These are phyloP conservation scores for Phrynosoma blainvillii DNA, from an alignment of 2,113 vertebrate species.

Conservation along the genomic window DNA sequence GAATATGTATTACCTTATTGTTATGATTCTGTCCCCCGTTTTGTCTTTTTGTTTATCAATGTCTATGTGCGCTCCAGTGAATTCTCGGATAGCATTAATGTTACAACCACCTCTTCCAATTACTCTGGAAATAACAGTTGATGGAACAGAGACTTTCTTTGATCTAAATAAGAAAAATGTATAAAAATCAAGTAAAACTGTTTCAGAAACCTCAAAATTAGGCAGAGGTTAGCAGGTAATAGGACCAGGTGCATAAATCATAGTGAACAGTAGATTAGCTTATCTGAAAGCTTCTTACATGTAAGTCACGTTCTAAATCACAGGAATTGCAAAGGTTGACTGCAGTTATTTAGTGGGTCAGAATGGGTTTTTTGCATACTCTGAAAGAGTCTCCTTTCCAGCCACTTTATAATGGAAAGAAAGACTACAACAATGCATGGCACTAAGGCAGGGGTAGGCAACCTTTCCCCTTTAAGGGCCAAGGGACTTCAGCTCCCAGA, in stretches of 20 bases:
- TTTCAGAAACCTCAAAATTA: fast-evolving
- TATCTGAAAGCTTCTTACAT: background rate
- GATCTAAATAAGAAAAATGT: constrained; percentile 78
- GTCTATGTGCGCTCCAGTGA: constrained; percentile 97
- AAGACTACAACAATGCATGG: background rate
- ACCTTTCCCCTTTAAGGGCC: no score
- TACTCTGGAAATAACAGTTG: constrained; percentile 97
- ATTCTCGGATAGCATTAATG: constrained; percentile 97
- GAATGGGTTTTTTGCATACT: background rate
- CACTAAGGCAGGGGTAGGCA: background rate
- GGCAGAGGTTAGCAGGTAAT: background rate
- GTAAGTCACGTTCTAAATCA: background rate
- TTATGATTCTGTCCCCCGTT: constrained; percentile 98
- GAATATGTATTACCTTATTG: constrained; percentile 86
- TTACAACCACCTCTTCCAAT: constrained; percentile 98
- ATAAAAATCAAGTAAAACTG: fast-evolving
- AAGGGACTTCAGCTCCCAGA: background rate
- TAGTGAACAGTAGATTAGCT: background rate
- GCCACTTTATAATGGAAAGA: background rate
- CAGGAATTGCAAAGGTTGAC: no score
- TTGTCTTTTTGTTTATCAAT: constrained; percentile 99
- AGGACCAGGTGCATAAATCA: no score
- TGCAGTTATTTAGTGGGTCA: background rate
- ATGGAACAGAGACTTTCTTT: constrained; percentile 98
- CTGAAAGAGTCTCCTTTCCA: background rate